Evolutionary conservation across 2,113 vertebrate species (phyloP).

Genomic region (Neoarius graeffei): DNA sequence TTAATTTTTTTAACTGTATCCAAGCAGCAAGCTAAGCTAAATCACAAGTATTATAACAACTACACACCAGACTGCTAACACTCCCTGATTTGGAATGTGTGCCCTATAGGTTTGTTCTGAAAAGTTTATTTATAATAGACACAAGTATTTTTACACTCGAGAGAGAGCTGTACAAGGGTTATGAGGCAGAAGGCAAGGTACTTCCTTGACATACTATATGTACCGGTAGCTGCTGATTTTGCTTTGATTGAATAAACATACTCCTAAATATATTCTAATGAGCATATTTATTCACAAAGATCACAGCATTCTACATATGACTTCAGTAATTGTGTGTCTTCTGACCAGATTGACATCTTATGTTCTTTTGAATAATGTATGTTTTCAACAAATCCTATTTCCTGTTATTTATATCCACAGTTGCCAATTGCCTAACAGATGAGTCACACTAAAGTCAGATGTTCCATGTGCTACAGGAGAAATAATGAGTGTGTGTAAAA

Average conservation of each 20-base stretch:
- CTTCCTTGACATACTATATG: background rate
- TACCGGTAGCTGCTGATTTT: background rate
- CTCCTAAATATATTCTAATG: background rate
- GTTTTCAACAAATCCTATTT: constrained; percentile 1
- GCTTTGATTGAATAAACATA: constrained; percentile 1
- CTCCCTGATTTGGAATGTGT: background rate
- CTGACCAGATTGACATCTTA: background rate
- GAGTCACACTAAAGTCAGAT: background rate
- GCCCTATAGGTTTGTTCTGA: background rate
- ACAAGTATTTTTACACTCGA: background rate
- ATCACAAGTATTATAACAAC: background rate
- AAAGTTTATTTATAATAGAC: background rate
- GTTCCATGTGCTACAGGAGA: background rate
- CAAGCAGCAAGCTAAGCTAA: background rate
- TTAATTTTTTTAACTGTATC: background rate
- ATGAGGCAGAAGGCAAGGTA: background rate
- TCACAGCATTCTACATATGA: background rate
- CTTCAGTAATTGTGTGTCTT: background rate
- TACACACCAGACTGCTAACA: background rate
- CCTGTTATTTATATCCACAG: background rate
- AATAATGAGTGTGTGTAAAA: background rate
- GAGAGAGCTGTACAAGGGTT: background rate
- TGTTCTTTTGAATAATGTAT: background rate
- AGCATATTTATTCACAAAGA: background rate
- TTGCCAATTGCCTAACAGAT: background rate